Evolutionary conservation across 2,888 invertebrate species (phyloP).

Genomic region (Doris montereyensis): DNA sequence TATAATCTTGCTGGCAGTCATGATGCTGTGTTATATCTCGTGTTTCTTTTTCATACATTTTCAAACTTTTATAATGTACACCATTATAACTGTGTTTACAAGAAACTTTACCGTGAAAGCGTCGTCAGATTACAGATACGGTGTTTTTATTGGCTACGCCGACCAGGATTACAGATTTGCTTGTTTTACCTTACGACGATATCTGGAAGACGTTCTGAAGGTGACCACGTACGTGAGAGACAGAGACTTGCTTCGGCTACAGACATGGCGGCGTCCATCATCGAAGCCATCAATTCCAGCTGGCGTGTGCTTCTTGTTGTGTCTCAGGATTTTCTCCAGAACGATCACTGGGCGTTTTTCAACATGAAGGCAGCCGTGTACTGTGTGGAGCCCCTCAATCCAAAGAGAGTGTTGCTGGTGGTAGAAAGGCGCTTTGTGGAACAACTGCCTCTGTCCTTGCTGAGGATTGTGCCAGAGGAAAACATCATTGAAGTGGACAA

Average conservation of each 20-base stretch:
- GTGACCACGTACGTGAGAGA: too few species aligned
- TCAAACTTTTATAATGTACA: slow-evolving; percentile 9
- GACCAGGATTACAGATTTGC: neutral
- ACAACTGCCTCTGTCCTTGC: neutral
- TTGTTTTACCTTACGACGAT: neutral
- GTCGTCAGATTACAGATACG: neutral
- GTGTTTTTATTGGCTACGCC: slow-evolving; percentile 21
- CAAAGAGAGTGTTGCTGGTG: slow-evolving; percentile 1
- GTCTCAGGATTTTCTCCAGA: neutral
- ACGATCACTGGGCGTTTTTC: slow-evolving; percentile 28
- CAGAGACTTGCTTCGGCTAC: neutral
- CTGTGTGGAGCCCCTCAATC: neutral
- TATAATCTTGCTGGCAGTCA: neutral
- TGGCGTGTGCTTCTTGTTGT: slow-evolving; percentile 27
- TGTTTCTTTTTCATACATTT: slow-evolving; percentile 1
- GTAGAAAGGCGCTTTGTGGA: neutral
- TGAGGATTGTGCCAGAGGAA: neutral
- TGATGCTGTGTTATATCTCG: neutral
- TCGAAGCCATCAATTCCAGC: slow-evolving; percentile 10
- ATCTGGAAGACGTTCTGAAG: neutral
- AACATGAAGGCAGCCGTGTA: neutral
- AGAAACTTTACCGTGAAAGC: slow-evolving; percentile 1
- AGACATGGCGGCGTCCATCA: neutral
- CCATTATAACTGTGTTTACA: neutral
- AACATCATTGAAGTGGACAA: slow-evolving; percentile 1